These are phyloP conservation scores for Syndactyla subalaris DNA, from an alignment of 2,797 vertebrate genomes.

Conservation along the genomic window DNA sequence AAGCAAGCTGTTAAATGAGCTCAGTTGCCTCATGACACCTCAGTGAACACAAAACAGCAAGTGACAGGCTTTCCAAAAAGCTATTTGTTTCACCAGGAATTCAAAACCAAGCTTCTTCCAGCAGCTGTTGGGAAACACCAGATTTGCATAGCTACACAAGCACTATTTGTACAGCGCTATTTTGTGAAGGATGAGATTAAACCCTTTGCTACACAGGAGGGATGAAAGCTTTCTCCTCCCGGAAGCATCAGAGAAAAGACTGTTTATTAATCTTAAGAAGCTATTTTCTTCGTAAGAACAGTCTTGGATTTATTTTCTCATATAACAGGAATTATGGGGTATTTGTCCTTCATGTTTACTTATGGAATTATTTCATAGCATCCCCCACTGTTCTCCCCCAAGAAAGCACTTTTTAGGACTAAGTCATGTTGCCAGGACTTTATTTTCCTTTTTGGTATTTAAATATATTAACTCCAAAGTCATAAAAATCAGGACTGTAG, in stretches of 20 bases:
- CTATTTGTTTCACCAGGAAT: conserved; percentile 46
- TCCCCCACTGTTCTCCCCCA: not conserved
- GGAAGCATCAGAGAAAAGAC: not conserved
- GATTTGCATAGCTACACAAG: conserved; percentile 15
- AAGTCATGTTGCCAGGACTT: not conserved
- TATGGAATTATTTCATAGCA: not conserved
- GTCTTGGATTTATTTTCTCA: not conserved
- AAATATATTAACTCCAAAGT: not conserved
- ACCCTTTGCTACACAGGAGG: not conserved
- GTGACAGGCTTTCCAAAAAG: conserved; percentile 50
- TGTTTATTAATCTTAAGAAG: not conserved
- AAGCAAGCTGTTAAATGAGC: conserved; percentile 36
- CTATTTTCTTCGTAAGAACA: not conserved
- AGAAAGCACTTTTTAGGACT: not conserved
- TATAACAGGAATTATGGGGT: not conserved
- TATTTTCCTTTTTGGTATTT: not conserved
- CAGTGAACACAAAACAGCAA: conserved; percentile 48
- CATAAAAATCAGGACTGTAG: not conserved
- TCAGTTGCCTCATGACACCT: conserved; percentile 50
- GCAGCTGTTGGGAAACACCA: conserved; percentile 50
- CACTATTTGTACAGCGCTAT: not conserved
- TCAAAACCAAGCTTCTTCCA: conserved; percentile 32
- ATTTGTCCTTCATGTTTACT: not conserved
- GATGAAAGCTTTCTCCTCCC: not conserved
- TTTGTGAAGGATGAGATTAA: conserved; percentile 28